Evolutionary conservation across 1,140 invertebrate species (phyloP).

Genomic region (Meloidogyne hapla): DNA sequence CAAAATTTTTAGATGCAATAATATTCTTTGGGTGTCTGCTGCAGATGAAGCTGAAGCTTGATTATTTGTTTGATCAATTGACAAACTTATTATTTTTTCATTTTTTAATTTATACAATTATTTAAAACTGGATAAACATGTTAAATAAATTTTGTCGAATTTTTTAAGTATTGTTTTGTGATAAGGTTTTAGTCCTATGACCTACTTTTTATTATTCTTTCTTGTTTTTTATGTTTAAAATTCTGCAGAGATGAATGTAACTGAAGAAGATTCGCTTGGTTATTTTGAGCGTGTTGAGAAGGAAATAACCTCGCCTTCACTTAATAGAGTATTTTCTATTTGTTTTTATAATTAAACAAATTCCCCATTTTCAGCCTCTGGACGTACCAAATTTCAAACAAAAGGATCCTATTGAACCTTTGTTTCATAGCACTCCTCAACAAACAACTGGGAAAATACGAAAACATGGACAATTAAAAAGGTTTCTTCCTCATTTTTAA

Average conservation of each 20-base stretch:
- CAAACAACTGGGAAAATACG: not conserved
- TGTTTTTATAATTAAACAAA: not conserved
- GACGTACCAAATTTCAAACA: conserved; percentile 17
- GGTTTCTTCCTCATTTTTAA: not conserved
- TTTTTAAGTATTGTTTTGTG: too few relatives aligned
- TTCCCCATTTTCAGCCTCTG: not conserved
- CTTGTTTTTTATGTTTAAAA: not conserved
- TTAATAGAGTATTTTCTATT: too few relatives aligned
- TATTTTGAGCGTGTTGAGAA: not conserved
- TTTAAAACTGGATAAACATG: not conserved
- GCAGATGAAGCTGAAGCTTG: conserved; percentile 76
- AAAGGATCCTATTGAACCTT: not conserved
- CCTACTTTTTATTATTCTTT: too few relatives aligned
- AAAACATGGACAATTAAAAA: not conserved
- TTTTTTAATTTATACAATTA: conserved; percentile 3
- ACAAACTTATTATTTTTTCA: not conserved
- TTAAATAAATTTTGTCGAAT: too few relatives aligned
- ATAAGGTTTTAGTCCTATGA: too few relatives aligned
- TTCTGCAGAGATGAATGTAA: not conserved
- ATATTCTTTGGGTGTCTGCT: conserved; percentile 92
- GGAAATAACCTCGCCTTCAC: not conserved
- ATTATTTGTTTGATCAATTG: too few relatives aligned
- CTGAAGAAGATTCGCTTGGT: conserved; percentile 5
- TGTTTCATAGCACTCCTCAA: conserved; percentile 16
- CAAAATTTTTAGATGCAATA: conserved; percentile 77